Evolutionary conservation across 2,888 invertebrate genomes (phyloP).

Genomic region (Isotomurus palustris): DNA sequence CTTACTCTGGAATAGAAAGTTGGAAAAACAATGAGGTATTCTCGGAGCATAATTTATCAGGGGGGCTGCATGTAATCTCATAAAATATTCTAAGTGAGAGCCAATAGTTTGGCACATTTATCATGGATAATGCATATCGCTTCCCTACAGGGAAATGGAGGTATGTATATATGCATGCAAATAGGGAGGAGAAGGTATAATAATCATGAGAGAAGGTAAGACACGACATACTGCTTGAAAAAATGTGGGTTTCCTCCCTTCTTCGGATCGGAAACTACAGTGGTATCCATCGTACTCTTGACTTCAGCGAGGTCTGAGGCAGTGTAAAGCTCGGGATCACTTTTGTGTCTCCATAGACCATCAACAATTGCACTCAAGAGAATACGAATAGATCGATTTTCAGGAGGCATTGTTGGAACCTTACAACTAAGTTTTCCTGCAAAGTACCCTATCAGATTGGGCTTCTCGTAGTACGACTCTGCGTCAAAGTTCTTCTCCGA

Average conservation of each 20-base stretch:
- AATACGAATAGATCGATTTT: constrained; percentile 36
- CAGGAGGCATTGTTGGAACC: constrained; percentile 37
- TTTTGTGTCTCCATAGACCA: constrained; percentile 37
- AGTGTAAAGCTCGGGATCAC: constrained; percentile 36
- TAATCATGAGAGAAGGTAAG: no score
- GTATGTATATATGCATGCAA: not conserved
- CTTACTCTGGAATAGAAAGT: constrained; percentile 25
- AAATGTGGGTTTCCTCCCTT: constrained; percentile 39
- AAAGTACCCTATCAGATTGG: constrained; percentile 40
- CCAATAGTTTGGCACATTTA: not conserved
- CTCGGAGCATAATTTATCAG: no score
- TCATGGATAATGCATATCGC: not conserved
- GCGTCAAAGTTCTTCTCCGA: constrained; percentile 42
- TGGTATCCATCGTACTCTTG: constrained; percentile 39
- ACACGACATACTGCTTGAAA: constrained; percentile 32
- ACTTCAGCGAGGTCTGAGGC: constrained; percentile 36
- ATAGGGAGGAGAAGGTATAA: not conserved
- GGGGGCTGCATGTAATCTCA: no score
- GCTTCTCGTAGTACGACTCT: constrained; percentile 39
- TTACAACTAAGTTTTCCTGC: constrained; percentile 37
- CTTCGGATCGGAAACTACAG: constrained; percentile 35
- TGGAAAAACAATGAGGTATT: no score
- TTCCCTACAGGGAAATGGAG: no score
- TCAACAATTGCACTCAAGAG: constrained; percentile 40
- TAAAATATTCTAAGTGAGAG: not conserved